These are phyloP conservation scores for Sesamia inferens DNA, from an alignment of 2,888 invertebrate genomes.

Conservation along the genomic window DNA sequence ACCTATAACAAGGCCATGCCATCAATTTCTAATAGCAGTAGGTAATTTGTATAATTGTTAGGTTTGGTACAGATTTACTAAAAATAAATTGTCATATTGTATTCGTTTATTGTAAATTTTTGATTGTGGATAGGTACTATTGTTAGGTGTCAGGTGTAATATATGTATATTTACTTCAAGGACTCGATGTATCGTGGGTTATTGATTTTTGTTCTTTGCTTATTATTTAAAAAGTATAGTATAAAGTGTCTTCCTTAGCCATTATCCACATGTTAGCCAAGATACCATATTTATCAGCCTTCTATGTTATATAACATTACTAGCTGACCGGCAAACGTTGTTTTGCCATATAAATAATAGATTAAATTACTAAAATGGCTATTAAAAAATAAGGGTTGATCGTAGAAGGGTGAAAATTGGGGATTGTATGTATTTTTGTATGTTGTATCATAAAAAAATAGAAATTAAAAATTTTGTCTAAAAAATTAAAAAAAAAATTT, in stretches of 20 bases:
- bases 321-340: no score
- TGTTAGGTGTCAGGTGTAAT: not conserved
- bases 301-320: not conserved
- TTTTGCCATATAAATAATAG: no score
- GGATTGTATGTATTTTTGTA: no score
- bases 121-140: slow-evolving; percentile 6
- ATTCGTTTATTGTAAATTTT: slow-evolving; percentile 8
- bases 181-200: not conserved
- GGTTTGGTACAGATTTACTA: slow-evolving; percentile 35
- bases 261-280: not conserved
- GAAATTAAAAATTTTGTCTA: no score
- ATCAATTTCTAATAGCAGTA: slow-evolving; percentile 53
- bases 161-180: slow-evolving; percentile 25
- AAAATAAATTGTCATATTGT: not conserved
- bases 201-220: slow-evolving; percentile 2
- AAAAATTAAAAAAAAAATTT: no score
- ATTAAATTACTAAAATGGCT: no score
- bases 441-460: no score
- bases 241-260: not conserved
- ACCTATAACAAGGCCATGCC: slow-evolving; percentile 53
- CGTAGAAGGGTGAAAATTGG: no score
- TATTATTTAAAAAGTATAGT: no score
- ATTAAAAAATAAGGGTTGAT: no score
- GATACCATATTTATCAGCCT: not conserved
- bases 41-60: slow-evolving; percentile 52